Evolutionary conservation across 1,140 invertebrate species (phyloP), one percentile per base, ranked within the genome.

Genomic region (Kradibia gibbosae): DNA sequence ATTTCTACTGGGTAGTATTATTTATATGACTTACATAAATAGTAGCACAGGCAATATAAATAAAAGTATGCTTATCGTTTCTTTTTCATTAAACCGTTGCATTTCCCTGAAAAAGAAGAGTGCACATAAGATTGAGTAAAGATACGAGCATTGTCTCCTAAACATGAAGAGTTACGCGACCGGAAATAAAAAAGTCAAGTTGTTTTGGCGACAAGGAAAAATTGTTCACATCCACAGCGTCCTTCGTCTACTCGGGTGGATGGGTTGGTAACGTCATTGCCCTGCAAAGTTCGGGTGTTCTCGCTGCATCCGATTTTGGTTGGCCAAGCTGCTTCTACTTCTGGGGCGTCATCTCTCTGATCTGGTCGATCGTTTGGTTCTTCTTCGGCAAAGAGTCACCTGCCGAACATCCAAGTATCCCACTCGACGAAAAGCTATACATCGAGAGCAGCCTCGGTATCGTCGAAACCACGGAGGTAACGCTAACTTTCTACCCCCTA

Each of bases 251-350:
- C 86, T 87, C 89, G 86, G 93, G 93, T 39, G 92, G 93, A 81
- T 93, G 93, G 80, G 87, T 94, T 3, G 94, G 94, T 7, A 94
- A 94, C 34, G 93, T 95, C 10, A 84, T 94, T n/a, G 92, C 93
- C n/a, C 86, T 95, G 31, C 91, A 93, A 17, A 90, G 93, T 62
- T 93, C 92, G 13, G 94, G 94, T 0, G 90, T 92, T 42, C 89
- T 95, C 13, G 89, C 93, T 0, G 90, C 91, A 5, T 93, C 93
- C 0, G 34, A 85, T 0, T 84, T 93, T 0, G 94, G 94, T 0
- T 95, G 94, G 94, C 93, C 94, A 0, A 90, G 91, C 7, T 92
- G 93, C 53, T 94, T 93, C 84, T 94, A 93, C 81, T 84, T 92
- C 13, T 94, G 93, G 91, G 94, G 94, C 85, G 84, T 86, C 81